A percentile compares a stretch with the other conserved stretches of the same genome.
phyloP scores from a whole-genome alignment of 2,888 invertebrate genomes.

The Papilio protenor region DNA sequence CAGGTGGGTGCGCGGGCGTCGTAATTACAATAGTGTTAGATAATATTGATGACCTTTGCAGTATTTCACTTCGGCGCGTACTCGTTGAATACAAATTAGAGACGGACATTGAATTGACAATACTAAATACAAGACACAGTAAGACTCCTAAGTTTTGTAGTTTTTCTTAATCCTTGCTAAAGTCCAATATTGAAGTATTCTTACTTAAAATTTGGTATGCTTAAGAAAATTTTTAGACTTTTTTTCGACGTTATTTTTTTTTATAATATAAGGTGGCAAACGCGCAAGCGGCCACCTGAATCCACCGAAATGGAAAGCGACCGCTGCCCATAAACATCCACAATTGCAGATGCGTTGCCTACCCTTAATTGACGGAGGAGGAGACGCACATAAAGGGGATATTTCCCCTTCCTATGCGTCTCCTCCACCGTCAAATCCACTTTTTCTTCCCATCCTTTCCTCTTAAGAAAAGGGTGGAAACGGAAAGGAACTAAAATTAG shows the following conservation, averaged over 20 bases:
- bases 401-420: too few species aligned
- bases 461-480: too few species aligned
- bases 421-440: too few species aligned
- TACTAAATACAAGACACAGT: not conserved
- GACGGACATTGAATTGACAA: slow-evolving; percentile 35
- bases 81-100: slow-evolving; percentile 39
- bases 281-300: too few species aligned
- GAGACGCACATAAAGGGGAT: too few species aligned
- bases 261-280: too few species aligned
- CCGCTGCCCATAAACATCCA: too few species aligned
- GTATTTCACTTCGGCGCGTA: slow-evolving; percentile 53
- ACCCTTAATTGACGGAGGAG: too few species aligned
- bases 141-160: not conserved
- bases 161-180: not conserved
- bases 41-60: slow-evolving; percentile 73
- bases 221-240: not conserved
- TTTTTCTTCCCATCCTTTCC: too few species aligned
- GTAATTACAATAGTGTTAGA: slow-evolving; percentile 65
- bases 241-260: not conserved
- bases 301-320: too few species aligned
- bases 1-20: slow-evolving; percentile 48
- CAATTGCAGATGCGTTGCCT: too few species aligned
- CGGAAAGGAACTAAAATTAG: too few species aligned
- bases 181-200: not conserved
- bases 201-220: not conserved